Evolutionary conservation across 2,888 invertebrate genomes (phyloP).

Genomic region (Agrochola circellaris): DNA sequence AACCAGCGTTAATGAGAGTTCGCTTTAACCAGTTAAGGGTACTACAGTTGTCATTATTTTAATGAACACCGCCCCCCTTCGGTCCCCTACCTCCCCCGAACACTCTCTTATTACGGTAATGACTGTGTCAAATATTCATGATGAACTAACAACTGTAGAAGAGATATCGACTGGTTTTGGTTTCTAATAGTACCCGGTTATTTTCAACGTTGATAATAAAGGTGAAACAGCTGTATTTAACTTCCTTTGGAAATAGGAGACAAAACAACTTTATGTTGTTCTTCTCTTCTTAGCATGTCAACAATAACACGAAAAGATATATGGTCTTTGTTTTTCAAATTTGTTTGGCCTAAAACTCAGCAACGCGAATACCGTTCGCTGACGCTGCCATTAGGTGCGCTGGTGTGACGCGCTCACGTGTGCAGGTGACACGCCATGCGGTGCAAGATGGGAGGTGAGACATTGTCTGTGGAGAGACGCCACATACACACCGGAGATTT

Average conservation of each 20-base stretch:
- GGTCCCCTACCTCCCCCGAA: neutral
- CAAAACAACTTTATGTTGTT: neutral
- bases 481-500: too few species aligned
- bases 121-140: conserved; percentile 70
- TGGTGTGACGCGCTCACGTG: too few species aligned
- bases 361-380: too few species aligned
- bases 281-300: too few species aligned
- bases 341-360: too few species aligned
- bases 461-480: too few species aligned
- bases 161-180: conserved; percentile 32
- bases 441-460: too few species aligned
- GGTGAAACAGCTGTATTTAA: neutral
- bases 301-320: too few species aligned
- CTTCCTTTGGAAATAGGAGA: neutral
- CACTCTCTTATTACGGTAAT: conserved; percentile 65
- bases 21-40: conserved; percentile 63
- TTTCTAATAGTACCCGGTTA: neutral
- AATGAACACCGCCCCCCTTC: conserved; percentile 63
- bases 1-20: conserved; percentile 62
- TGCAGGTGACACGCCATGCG: too few species aligned
- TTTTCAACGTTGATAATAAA: neutral
- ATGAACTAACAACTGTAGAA: conserved; percentile 36
- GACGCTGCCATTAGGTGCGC: too few species aligned
- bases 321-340: too few species aligned
- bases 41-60: conserved; percentile 72